phyloP scores from a whole-genome alignment of 2,113 vertebrate genomes.

The Gallinago media region DNA sequence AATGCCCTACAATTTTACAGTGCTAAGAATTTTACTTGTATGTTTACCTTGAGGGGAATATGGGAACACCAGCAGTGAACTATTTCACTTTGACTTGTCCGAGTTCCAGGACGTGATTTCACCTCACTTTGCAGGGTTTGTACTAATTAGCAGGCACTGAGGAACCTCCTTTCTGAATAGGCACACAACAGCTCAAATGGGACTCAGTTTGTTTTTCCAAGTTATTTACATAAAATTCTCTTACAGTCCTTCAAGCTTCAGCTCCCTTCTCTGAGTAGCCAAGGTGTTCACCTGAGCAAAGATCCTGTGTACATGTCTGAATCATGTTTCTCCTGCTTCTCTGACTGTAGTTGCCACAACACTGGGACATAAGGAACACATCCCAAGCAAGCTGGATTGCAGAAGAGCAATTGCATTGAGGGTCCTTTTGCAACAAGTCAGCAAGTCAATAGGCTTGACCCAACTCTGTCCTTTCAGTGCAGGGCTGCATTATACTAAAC shows the following conservation, averaged over 20 bases:
- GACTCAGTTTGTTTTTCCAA: background rate
- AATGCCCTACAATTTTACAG: background rate
- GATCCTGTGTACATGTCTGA: background rate
- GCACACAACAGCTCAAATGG: background rate
- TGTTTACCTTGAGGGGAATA: conserved; percentile 10
- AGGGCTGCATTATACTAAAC: background rate
- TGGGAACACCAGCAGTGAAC: background rate
- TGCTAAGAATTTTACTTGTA: background rate
- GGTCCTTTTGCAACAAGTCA: background rate
- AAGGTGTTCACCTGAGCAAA: background rate
- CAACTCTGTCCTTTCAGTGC: background rate
- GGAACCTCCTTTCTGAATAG: background rate
- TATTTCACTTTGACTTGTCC: background rate
- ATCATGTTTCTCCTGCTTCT: background rate
- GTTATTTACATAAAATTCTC: background rate
- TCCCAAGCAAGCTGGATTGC: background rate
- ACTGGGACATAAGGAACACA: background rate
- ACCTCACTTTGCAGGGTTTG: background rate
- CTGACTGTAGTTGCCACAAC: background rate
- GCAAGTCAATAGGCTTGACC: fast-evolving
- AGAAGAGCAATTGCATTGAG: background rate
- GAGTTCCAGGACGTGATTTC: conserved; percentile 4
- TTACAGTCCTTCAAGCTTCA: background rate
- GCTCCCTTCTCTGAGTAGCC: background rate
- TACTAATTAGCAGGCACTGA: background rate